A percentile compares a stretch with the other conserved stretches of the same genome.
Evolutionary conservation across 2,113 vertebrate genomes (phyloP).

Genomic region (Trematocara zebra): DNA sequence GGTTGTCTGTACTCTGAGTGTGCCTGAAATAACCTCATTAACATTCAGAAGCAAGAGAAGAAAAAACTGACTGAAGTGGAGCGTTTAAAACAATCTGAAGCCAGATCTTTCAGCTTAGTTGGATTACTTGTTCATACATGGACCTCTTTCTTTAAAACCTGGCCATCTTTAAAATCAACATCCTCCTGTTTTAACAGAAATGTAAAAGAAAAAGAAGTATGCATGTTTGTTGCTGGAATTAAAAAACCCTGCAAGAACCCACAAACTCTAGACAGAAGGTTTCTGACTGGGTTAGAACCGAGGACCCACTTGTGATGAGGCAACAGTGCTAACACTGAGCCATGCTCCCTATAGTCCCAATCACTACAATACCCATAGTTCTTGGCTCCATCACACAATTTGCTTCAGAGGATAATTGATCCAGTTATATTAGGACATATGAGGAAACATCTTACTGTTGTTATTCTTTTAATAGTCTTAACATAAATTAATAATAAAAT

Average conservation of each 20-base stretch:
- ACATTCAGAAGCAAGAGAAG: background rate
- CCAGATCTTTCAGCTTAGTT: background rate
- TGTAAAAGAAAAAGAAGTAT: background rate
- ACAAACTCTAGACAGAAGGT: background rate
- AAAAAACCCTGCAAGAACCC: background rate
- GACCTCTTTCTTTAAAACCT: background rate
- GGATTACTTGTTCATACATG: background rate
- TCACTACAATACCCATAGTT: background rate
- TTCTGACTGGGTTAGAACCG: accelerated
- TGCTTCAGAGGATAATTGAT: background rate
- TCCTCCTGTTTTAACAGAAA: background rate
- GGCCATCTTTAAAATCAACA: background rate
- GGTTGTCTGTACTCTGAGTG: background rate
- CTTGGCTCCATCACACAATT: background rate
- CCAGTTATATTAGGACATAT: background rate
- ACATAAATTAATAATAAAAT: background rate
- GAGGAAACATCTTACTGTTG: background rate
- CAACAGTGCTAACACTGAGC: background rate
- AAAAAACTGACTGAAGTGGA: background rate
- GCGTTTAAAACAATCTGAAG: background rate
- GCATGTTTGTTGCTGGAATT: background rate
- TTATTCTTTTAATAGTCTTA: background rate
- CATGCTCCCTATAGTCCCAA: background rate
- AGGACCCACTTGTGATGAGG: background rate
- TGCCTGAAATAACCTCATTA: background rate